Base-by-base conservation (phyloP, 2,888 invertebrate genomes). In the Hipparchia sbordonii region DNA sequence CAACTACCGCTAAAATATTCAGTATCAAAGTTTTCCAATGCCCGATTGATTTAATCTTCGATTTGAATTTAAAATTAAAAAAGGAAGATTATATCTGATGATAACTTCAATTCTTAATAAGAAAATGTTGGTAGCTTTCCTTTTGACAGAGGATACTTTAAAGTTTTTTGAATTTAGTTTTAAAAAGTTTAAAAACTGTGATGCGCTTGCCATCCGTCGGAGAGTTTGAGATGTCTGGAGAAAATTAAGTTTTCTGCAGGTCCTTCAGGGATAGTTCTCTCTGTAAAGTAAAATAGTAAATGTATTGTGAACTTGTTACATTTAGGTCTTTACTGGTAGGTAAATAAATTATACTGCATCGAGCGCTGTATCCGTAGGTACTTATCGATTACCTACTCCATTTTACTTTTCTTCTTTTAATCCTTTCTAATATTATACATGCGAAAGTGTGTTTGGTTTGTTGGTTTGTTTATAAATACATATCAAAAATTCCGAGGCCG, bases 131-230 rank as follows among this genome's bases (percentile, higher is more conserved):
- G 23, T 23, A 33, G 13, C n/a, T 66, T 52, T 54, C 48, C 48
- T 54, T 12, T 54, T 23, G 54, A 54, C 7, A 54, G 46, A 9
- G 5, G 13, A n/a, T 66, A 66, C 39, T 12, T 66, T 52, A n/a
- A 66, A 66, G 54, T 66, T 66, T 54, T 45, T 12, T 8, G 54
- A 54, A 56, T 66, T 66, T 66, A 66, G 54, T 66, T 66, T 51
- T 8, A 7, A 39, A 7, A 39, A 54, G 57, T 57, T 57, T 57
- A 57, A 23, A 66, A 33, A 9, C 4, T 63, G 23, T 8, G 54
- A 39, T 66, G 54, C 66, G 45, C 13, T 23, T 4, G 45, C 54
- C 45, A 56, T n/a, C 54, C 54, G 39, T 56, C 54, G 54, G 66
- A 45, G 54, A 54, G 12, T 66, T 66, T 12, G n/a, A 3, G 48